Evolutionary conservation across 1,140 invertebrate species (phyloP), one percentile per base, ranked within the genome.

Genomic region (Octopus sinensis): DNA sequence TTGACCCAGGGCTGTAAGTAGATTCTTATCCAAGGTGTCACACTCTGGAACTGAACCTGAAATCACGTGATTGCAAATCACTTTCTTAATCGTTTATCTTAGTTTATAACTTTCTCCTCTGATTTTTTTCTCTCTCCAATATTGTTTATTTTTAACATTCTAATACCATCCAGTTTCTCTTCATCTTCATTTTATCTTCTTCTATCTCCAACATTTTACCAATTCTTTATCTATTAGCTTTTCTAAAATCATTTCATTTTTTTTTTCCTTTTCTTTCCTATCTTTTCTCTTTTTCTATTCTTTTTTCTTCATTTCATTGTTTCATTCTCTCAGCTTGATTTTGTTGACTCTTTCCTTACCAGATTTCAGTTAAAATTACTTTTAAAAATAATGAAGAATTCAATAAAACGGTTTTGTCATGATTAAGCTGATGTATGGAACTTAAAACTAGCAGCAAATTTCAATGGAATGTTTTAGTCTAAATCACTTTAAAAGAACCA

Each of bases 81-180:
- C 53, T 54, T 84, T 78, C 30, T 80, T 51, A 76, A 73, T 82
- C 83, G 52, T 54, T 30, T 56, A 51, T 53, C 12, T 17, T 56
- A 79, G 68, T 56, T 43, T 53, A 79, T 79, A 79, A 53, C 12
- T 23, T 80, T 62, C 12, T 52, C 51, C n/a, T 23, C 79, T 56
- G 10, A 51, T 13, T 30, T 78, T 51, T 51, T 78, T 30, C 12
- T 10, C 4, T 62, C 30, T 62, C 62, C 54, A 10, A 71, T 71
- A 51, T 71, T 23, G 10, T 23, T 56, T 79, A 10, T 23, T 17
- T 30, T 4, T 88, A 87, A 71, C 86, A 84, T 10, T 84, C 84
- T 54, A 87, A 81, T 13, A 87, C 87, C 76, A 85, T 86, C 54
- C 81, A 84, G 75, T 88, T 88, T 68, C 82, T 83, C 78, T n/a